Conservation (phyloP, 2,113 vertebrate species). For the Catharus minimus region DNA sequence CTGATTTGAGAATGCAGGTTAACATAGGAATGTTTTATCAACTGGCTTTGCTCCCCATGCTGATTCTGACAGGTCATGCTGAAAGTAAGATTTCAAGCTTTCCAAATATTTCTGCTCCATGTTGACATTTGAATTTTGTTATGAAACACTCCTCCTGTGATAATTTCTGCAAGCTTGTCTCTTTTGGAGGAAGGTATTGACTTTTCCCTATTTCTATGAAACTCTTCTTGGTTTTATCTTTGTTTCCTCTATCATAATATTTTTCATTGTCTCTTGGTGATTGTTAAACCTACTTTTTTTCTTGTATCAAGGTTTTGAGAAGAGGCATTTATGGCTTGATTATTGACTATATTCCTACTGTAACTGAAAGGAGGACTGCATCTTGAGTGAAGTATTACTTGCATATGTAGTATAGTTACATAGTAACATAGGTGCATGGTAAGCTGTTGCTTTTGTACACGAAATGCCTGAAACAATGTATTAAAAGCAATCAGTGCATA, state of each 20-base stretch:
- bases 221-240: constrained; percentile 52
- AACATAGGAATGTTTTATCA: neutral
- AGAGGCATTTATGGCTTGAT: neutral
- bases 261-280: constrained; percentile 27
- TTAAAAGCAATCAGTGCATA: neutral
- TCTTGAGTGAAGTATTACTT: neutral
- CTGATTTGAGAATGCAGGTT: neutral
- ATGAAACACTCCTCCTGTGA: constrained; percentile 58
- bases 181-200: constrained; percentile 49
- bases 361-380: neutral
- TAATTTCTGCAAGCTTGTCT: constrained; percentile 60
- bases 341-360: neutral
- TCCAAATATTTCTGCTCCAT: neutral
- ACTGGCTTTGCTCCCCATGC: neutral
- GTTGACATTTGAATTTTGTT: constrained; percentile 65
- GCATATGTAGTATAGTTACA: neutral
- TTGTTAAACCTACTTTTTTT: neutral
- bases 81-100: neutral
- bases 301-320: neutral
- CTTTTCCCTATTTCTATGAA: constrained; percentile 65
- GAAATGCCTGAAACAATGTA: neutral
- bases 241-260: neutral
- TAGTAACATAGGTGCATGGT: neutral
- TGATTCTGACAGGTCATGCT: neutral
- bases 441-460: neutral